Evolutionary conservation across 2,888 invertebrate species (phyloP).

Genomic region (Clusia tigrina): DNA sequence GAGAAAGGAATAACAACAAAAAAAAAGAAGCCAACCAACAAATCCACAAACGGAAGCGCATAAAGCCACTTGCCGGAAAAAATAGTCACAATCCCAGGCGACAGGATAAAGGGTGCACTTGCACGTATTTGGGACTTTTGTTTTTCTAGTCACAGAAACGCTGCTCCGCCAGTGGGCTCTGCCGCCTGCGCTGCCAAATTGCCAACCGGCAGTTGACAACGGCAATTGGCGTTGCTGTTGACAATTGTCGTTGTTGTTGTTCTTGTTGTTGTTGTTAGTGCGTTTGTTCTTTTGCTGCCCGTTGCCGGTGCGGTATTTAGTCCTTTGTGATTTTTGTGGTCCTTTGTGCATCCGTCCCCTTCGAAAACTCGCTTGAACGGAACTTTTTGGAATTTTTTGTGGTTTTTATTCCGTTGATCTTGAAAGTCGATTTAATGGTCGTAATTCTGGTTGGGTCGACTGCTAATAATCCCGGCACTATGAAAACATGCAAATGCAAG

Average conservation of each 20-base stretch:
- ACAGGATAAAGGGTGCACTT: neutral
- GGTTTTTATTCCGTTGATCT: too few relatives aligned
- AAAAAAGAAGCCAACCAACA: conserved; percentile 30
- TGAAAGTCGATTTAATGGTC: too few relatives aligned
- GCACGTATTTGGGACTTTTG: neutral
- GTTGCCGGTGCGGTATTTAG: neutral
- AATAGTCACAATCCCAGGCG: neutral
- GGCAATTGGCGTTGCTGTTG: conserved; percentile 17
- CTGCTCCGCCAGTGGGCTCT: neutral
- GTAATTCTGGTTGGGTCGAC: too few relatives aligned
- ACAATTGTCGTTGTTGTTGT: conserved; percentile 1
- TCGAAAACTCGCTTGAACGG: too few relatives aligned
- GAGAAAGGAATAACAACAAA: neutral
- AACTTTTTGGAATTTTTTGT: neutral
- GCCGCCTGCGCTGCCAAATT: neutral
- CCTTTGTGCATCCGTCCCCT: too few relatives aligned
- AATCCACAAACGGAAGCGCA: conserved; percentile 33
- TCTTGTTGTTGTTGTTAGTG: conserved; percentile 4
- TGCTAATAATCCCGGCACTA: too few relatives aligned
- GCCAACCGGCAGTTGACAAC: conserved; percentile 17
- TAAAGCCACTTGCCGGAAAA: conserved; percentile 25
- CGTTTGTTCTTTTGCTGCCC: neutral
- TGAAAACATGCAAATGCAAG: too few relatives aligned
- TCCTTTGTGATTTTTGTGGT: neutral
- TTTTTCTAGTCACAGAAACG: neutral